These are phyloP conservation scores for Oryzias sinensis DNA, from an alignment of 2,797 vertebrate genomes.

Conservation along the genomic window DNA sequence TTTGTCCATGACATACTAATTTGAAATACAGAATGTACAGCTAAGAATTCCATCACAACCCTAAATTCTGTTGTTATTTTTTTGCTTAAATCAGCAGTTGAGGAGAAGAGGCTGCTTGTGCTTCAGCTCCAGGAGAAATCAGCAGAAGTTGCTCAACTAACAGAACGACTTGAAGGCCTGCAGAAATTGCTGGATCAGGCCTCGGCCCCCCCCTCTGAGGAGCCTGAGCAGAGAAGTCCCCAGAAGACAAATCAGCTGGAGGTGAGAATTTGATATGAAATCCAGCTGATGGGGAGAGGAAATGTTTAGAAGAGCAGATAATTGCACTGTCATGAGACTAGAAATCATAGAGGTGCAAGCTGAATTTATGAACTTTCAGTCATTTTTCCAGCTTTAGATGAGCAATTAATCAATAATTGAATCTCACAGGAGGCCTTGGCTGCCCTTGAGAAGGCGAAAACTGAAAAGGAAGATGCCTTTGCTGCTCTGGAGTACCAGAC, in stretches of 20 bases:
- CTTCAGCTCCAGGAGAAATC: slow-evolving; percentile 65
- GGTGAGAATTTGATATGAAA: slow-evolving; percentile 5
- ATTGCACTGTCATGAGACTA: too few relatives aligned
- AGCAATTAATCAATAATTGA: background rate
- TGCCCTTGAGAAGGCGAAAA: slow-evolving; percentile 49
- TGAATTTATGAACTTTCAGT: background rate
- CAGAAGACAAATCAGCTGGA: slow-evolving; percentile 20
- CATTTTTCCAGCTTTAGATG: background rate
- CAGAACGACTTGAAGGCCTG: slow-evolving; percentile 25
- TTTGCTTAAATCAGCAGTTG: slow-evolving; percentile 40
- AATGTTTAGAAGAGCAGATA: too few relatives aligned
- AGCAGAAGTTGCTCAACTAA: slow-evolving; percentile 33
- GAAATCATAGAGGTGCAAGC: too few relatives aligned
- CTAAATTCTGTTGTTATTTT: background rate
- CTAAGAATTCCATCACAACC: too few relatives aligned
- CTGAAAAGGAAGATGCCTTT: slow-evolving; percentile 24
- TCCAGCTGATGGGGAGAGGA: too few relatives aligned
- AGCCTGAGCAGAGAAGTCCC: background rate
- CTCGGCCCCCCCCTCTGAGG: background rate
- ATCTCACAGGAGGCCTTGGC: slow-evolving; percentile 43
- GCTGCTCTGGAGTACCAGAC: slow-evolving; percentile 52
- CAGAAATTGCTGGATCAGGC: background rate
- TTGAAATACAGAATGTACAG: too few relatives aligned
- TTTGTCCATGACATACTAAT: too few relatives aligned
- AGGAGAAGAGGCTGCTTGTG: slow-evolving; percentile 9